A percentile compares a stretch with the other conserved stretches of the same genome.
Conservation (phyloP, 2,797 vertebrate genomes). For the Margarornis squamiger region DNA sequence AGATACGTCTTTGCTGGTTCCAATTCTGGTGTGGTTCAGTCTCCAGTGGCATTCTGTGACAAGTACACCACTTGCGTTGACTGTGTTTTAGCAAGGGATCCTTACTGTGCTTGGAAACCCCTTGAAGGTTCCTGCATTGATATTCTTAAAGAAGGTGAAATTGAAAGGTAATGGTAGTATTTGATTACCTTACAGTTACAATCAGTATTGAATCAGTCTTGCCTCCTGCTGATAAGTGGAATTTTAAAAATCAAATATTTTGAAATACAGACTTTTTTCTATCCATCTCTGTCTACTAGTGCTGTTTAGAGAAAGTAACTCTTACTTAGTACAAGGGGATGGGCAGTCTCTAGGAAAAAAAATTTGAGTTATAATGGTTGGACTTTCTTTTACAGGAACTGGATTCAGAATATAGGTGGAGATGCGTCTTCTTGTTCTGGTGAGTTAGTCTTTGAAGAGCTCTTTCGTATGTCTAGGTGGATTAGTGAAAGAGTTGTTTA, state of each 20-base stretch:
- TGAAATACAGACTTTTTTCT: background rate
- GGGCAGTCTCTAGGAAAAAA: background rate
- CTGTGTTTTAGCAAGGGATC: slow-evolving; percentile 91
- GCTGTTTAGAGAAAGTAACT: background rate
- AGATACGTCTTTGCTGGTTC: slow-evolving; percentile 89
- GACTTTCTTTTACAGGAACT: slow-evolving; percentile 75
- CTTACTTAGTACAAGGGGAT: background rate
- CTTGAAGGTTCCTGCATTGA: slow-evolving; percentile 73
- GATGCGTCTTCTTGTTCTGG: slow-evolving; percentile 86
- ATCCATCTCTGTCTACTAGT: background rate
- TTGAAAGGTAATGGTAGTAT: slow-evolving; percentile 74
- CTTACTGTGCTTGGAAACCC: slow-evolving; percentile 91
- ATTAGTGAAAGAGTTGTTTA: background rate
- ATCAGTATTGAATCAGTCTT: background rate
- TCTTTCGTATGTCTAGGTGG: background rate
- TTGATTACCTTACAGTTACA: background rate
- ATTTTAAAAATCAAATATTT: background rate
- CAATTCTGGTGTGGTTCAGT: slow-evolving; percentile 90
- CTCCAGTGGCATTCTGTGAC: slow-evolving; percentile 88
- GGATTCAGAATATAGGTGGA: slow-evolving; percentile 89
- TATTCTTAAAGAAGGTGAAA: slow-evolving; percentile 70
- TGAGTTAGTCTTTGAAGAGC: slow-evolving; percentile 50
- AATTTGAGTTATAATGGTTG: slow-evolving; percentile 6
- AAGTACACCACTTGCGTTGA: slow-evolving; percentile 86
- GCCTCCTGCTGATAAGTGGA: background rate